Conservation (phyloP, 2,113 vertebrate species). For the Excalfactoria chinensis region DNA sequence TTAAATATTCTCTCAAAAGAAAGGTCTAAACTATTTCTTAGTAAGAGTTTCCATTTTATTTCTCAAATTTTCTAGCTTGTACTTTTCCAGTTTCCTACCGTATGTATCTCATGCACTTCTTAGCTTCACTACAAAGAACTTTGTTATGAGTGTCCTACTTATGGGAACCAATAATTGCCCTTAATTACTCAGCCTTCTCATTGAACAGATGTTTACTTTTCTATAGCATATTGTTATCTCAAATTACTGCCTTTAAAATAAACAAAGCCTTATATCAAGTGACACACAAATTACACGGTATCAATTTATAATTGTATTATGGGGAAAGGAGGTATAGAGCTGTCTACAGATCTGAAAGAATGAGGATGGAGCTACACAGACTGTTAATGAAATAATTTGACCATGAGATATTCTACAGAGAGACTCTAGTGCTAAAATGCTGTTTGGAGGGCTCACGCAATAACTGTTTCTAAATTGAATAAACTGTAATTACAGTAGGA, state of each 20-base stretch:
- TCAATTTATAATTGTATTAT: slow-evolving; percentile 48
- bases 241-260: slow-evolving; percentile 72
- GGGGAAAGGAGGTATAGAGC: slow-evolving; percentile 1
- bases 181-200: slow-evolving; percentile 46
- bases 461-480: slow-evolving; percentile 21
- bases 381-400: slow-evolving; percentile 53
- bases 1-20: slow-evolving; percentile 35
- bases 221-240: slow-evolving; percentile 62
- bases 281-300: slow-evolving; percentile 31
- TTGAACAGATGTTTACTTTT: slow-evolving; percentile 66
- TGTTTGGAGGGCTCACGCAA: not conserved
- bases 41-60: not conserved
- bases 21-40: slow-evolving; percentile 11
- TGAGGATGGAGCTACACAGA: not conserved
- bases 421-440: not conserved
- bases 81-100: not conserved
- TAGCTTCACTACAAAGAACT: slow-evolving; percentile 14
- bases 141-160: not conserved
- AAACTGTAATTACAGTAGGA: slow-evolving; percentile 55
- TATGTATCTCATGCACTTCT: not conserved
- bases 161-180: slow-evolving; percentile 23
- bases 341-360: slow-evolving; percentile 33
- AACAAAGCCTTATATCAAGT: slow-evolving; percentile 1
- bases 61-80: not conserved
- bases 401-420: not conserved